Base-by-base conservation (phyloP, 2,797 vertebrate species). In the Pseudochaenichthys georgianus region DNA sequence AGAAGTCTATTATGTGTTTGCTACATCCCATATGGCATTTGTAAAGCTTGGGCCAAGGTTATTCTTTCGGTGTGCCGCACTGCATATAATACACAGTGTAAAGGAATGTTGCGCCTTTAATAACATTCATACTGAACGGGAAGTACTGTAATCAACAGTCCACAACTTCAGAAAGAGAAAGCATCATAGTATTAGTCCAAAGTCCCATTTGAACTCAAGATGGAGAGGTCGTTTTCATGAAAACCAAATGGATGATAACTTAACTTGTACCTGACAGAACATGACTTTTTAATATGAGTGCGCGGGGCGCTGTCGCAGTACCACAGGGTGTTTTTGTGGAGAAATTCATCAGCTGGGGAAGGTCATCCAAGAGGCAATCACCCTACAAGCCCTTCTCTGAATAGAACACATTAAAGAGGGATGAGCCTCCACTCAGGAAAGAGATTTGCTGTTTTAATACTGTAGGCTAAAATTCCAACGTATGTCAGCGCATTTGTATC, bases 401-500 rank as follows among this genome's bases (percentile, higher is more conserved):
- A 89, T 73, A 81, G 69, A 84, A 82, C 75, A 74, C 84, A 93
- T 92, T 89, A 90, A 87, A 89, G 85, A 84, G 45, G 81, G 75
- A 91, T 88, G 87, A 89, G 87, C 43, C 64, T 79, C 50, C 64
- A 81, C 76, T 83, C 77, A 71, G 58, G 78, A 74, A 87, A 58
- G 79, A 81, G 76, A 80, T 86, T 82, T 85, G 60, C 75, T 73
- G 74, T 82, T 85, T 83, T 83, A 47, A 62, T 59, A 73, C 43
- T 52, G 52, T 58, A 57, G 73, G 74, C 82, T 86, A 65, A 85
- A 86, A 91, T 78, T 76, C 64, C 62, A 73, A 65, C 11, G 34
- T 53, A 64, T 85, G 81, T 85, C 82, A 77, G 80, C 67, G 70
- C 62, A 65, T 58, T 19, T 42, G 61, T 48, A 61, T 63, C 59